Conservation (phyloP, 2,888 invertebrate genomes). For the Heterodera filipjevi region DNA sequence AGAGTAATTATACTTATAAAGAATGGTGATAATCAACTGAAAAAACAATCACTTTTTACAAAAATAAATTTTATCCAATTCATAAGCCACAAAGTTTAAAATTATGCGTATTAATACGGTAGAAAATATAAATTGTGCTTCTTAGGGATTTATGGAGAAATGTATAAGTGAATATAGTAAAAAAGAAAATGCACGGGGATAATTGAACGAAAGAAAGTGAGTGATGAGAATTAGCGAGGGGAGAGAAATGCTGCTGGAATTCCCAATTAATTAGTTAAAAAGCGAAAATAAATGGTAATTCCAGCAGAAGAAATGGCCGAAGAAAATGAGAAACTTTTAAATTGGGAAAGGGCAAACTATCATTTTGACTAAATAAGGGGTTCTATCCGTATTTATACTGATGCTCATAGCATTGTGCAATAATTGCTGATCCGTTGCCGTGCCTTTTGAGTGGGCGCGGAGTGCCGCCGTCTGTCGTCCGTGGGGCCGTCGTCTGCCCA, state of each 20-base stretch:
- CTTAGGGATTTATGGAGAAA: background rate
- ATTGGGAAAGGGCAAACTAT: background rate
- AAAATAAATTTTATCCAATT: too few species aligned
- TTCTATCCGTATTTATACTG: background rate
- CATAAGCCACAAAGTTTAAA: too few species aligned
- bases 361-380: too few species aligned
- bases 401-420: conserved; percentile 55
- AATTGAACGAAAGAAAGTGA: background rate
- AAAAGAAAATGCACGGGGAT: background rate
- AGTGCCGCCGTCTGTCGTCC: conserved; percentile 11
- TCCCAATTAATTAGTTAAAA: background rate
- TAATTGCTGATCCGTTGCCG: conserved; percentile 60
- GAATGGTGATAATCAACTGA: too few species aligned
- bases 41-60: too few species aligned
- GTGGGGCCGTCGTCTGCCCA: background rate
- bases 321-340: background rate
- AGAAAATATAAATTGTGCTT: too few species aligned
- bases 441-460: conserved; percentile 51
- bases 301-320: background rate
- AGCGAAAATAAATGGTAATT: background rate
- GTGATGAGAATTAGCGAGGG: background rate
- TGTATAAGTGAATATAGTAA: background rate
- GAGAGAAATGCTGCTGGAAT: background rate
- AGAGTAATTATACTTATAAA: too few species aligned
- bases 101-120: too few species aligned